Conservation (phyloP, 2,113 vertebrate species). For the Oreochromis aureus region DNA sequence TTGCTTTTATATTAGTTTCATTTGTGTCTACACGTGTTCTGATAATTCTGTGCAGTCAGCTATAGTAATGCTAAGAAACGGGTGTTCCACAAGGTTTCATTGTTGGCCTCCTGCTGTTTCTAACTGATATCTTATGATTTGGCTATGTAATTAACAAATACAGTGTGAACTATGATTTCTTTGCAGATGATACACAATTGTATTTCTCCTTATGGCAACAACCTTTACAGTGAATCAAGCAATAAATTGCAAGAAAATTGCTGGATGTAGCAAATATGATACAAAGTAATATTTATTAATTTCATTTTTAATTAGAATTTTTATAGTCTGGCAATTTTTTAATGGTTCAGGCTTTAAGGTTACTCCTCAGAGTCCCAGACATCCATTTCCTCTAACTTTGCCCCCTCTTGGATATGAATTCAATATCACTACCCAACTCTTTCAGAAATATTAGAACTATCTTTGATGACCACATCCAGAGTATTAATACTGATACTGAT, state of each 20-base stretch:
- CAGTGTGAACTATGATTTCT: background rate
- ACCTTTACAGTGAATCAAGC: background rate
- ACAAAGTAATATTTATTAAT: background rate
- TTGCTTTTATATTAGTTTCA: background rate
- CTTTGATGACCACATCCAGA: background rate
- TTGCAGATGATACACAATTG: background rate
- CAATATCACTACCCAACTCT: background rate
- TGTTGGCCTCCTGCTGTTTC: background rate
- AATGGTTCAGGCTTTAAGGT: background rate
- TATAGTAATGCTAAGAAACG: background rate
- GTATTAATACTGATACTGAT: background rate
- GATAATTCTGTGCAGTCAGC: background rate
- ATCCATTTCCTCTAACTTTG: background rate
- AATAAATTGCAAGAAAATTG: background rate
- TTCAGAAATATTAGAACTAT: background rate
- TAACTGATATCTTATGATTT: background rate
- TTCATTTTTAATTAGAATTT: background rate
- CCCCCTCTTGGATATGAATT: background rate
- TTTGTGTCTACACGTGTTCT: background rate
- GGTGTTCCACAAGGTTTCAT: background rate
- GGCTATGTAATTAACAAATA: background rate
- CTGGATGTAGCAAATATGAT: background rate
- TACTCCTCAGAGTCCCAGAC: background rate
- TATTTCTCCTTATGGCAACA: background rate
- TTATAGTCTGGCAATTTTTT: background rate